A percentile compares a stretch with the other conserved stretches of the same genome.
These are phyloP conservation scores for Heliangelus exortis DNA, from an alignment of 2,797 vertebrate genomes.

Conservation along the genomic window DNA sequence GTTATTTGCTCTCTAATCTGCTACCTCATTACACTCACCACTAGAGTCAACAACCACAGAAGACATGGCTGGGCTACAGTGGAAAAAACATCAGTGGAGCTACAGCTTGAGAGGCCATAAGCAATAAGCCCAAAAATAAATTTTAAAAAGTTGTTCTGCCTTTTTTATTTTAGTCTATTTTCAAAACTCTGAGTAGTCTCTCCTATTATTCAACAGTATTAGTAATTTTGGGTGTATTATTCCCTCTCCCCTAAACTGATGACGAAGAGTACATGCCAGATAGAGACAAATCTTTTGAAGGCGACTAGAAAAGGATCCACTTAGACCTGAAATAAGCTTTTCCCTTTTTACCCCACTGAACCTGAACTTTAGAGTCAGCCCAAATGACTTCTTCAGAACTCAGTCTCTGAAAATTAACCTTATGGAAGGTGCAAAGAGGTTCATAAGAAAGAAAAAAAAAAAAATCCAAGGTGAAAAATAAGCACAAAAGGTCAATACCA, in stretches of 20 bases:
- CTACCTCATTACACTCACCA: not conserved
- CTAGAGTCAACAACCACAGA: not conserved
- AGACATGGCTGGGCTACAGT: not conserved
- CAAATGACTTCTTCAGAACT: not conserved
- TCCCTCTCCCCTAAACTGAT: not conserved
- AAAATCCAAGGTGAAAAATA: not conserved
- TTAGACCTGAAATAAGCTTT: not conserved
- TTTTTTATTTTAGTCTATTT: not conserved
- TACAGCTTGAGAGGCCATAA: not conserved
- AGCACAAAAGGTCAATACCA: not conserved
- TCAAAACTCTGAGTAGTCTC: not conserved
- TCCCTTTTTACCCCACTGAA: not conserved
- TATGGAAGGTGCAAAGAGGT: not conserved
- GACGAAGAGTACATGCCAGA: not conserved
- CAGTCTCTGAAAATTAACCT: not conserved
- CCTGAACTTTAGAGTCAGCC: not conserved
- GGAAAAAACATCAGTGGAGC: not conserved
- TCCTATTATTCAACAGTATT: not conserved
- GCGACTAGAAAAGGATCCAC: not conserved
- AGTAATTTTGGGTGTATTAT: not conserved
- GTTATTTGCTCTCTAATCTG: not conserved
- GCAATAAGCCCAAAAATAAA: not conserved
- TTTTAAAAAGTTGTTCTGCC: rapidly evolving
- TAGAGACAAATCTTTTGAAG: not conserved
- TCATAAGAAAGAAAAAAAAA: not conserved